Percentiles rank a stretch among this genome's conserved stretches.
Conservation (phyloP, 2,797 vertebrate species). For the Sylvilagus floridanus region DNA sequence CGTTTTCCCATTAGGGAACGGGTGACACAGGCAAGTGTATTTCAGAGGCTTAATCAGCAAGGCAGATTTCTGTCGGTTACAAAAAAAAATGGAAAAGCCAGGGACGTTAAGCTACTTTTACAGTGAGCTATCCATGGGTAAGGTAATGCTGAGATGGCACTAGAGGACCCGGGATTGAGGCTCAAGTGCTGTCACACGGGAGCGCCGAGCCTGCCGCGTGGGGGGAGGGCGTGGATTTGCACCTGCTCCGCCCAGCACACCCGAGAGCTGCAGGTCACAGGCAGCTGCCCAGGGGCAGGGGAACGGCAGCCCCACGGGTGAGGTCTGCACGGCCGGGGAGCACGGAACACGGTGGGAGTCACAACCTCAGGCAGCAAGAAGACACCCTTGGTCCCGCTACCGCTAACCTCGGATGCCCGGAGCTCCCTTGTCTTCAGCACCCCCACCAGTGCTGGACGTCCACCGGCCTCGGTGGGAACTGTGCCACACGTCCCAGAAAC, state of each 20-base stretch:
- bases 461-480: too few relatives aligned
- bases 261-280: too few relatives aligned
- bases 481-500: too few relatives aligned
- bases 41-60: not conserved
- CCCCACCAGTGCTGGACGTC: too few relatives aligned
- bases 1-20: not conserved
- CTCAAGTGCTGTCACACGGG: too few relatives aligned
- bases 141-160: not conserved
- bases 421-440: too few relatives aligned
- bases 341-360: not conserved
- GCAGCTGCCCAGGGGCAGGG: too few relatives aligned
- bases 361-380: not conserved
- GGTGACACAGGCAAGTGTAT: not conserved
- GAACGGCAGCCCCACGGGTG: not conserved
- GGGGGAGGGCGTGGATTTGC: too few relatives aligned
- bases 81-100: not conserved
- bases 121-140: not conserved
- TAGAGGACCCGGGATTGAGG: not conserved
- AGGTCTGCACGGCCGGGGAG: not conserved
- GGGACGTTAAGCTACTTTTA: not conserved
- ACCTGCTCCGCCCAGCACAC: too few relatives aligned
- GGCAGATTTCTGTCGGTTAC: not conserved
- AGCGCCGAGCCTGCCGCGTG: too few relatives aligned
- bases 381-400: not conserved
- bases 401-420: too few relatives aligned